Evolutionary conservation across 1,140 invertebrate genomes (phyloP), one percentile per base, ranked within the genome.

Genomic region (Ylistrum balloti): DNA sequence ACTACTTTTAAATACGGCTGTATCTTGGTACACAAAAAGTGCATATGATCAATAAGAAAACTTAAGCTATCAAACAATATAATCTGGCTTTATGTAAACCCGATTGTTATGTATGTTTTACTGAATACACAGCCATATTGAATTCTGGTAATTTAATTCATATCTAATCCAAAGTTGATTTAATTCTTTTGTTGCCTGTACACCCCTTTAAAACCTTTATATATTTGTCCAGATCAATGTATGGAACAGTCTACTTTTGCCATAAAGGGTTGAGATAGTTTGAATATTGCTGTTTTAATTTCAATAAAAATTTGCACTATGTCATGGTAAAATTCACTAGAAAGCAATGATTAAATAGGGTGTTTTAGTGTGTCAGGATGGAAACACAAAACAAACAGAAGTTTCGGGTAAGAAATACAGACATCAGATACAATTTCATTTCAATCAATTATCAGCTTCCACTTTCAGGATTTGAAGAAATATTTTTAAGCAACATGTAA

Each of bases 11-110:
- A 74, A 5, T 11, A 28, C 3, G n/a, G 5, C 5, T 74, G 56
- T 74, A 28, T 74, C n/a, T 28, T 17, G n/a, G 56, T n/a, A 74
- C 17, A 74, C 56, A 74, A 74, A 28, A 7, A 74, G 22, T 74
- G n/a, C 56, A 74, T 74, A 28, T 74, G 28, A 74, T 74, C 56
- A n/a, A 74, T 74, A 74, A 74, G 56, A 74, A 74, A 74, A 74
- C 56, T 28, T 74, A n/a, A 74, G 28, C 56, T 74, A 74, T 74
- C 56, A n/a, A 74, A 74, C 28, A n/a, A 74, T 74, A 28, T 74
- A 74, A 74, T 74, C 56, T n/a, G 56, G 56, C 41, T 74, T 74
- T 74, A n/a, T 9, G 56, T 74, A 28, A 3, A 38, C 56, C 56
- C 28, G 56, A 28, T 28, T 74, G 56, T 28, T 74, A 28, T 74